Conservation (phyloP, 2,888 invertebrate species). For the Octodonta nipae region DNA sequence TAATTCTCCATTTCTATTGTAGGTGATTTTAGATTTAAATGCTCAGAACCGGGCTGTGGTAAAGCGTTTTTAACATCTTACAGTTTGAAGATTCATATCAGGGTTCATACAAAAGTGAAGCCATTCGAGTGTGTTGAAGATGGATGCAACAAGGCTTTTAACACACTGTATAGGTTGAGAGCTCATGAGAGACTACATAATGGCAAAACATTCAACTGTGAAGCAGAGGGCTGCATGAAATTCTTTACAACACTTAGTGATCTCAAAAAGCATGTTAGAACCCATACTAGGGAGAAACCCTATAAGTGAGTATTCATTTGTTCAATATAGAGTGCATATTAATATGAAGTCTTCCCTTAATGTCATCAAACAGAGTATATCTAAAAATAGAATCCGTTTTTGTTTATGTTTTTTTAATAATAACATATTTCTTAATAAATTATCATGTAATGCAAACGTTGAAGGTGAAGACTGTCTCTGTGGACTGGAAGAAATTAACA, state of each 20-base stretch:
- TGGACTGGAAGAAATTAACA: no score
- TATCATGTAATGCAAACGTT: no score
- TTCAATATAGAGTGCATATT: no score
- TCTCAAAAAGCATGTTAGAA: constrained; percentile 83
- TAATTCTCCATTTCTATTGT: constrained; percentile 25
- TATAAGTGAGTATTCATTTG: constrained; percentile 75
- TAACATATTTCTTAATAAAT: no score
- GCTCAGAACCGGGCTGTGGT: constrained; percentile 72
- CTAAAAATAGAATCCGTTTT: no score
- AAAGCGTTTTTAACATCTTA: constrained; percentile 91
- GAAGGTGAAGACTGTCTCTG: no score
- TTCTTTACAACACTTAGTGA: constrained; percentile 90
- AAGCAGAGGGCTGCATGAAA: constrained; percentile 67
- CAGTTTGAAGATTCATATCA: constrained; percentile 84
- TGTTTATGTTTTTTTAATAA: no score
- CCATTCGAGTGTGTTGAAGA: constrained; percentile 75
- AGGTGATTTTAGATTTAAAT: constrained; percentile 92
- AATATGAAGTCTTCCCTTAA: no score
- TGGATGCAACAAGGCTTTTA: constrained; percentile 85
- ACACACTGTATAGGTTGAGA: constrained; percentile 81
- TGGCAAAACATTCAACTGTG: constrained; percentile 89
- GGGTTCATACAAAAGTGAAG: constrained; percentile 85
- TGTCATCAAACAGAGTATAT: no score
- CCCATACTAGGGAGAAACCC: constrained; percentile 82
- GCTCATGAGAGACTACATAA: constrained; percentile 87